phyloP scores from a whole-genome alignment of 2,888 invertebrate species.

The Glomeris marginata region DNA sequence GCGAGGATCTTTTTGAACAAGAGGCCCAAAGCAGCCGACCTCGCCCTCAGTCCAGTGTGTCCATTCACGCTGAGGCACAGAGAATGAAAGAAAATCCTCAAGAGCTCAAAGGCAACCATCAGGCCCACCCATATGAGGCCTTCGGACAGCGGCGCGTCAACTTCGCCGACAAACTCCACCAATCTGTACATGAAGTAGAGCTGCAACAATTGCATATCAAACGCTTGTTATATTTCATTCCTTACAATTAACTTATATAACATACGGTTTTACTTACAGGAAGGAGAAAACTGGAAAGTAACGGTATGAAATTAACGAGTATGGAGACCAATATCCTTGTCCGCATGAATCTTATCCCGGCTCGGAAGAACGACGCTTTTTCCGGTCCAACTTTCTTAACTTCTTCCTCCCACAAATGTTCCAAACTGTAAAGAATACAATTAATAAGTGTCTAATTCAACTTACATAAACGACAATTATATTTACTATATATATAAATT shows the following conservation, averaged over 20 bases:
- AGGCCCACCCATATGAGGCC: constrained; percentile 36
- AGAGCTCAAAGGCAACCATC: constrained; percentile 33
- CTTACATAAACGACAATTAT: no score
- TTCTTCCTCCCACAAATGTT: constrained; percentile 39
- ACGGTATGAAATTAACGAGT: constrained; percentile 30
- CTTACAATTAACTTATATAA: no score
- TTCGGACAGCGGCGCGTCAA: constrained; percentile 27
- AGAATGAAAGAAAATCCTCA: constrained; percentile 34
- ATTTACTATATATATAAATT: no score
- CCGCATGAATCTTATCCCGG: constrained; percentile 35
- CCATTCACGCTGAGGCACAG: constrained; percentile 38
- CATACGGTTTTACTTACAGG: constrained; percentile 22
- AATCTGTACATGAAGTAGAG: constrained; percentile 31
- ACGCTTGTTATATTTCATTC: no score
- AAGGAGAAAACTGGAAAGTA: constrained; percentile 35
- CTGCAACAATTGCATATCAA: constrained; percentile 2
- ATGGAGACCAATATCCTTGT: constrained; percentile 34
- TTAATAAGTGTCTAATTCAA: no score
- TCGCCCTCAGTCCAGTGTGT: constrained; percentile 30
- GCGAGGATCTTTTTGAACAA: constrained; percentile 32
- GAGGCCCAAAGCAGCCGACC: constrained; percentile 29
- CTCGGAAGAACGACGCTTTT: constrained; percentile 34
- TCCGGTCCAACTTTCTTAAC: constrained; percentile 31
- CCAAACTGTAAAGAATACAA: constrained; percentile 27
- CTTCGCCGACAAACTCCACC: constrained; percentile 31